Percentiles rank a stretch among this genome's conserved stretches.
Evolutionary conservation across 1,140 invertebrate genomes (phyloP).

Genomic region (Drosophila nigrodunni): DNA sequence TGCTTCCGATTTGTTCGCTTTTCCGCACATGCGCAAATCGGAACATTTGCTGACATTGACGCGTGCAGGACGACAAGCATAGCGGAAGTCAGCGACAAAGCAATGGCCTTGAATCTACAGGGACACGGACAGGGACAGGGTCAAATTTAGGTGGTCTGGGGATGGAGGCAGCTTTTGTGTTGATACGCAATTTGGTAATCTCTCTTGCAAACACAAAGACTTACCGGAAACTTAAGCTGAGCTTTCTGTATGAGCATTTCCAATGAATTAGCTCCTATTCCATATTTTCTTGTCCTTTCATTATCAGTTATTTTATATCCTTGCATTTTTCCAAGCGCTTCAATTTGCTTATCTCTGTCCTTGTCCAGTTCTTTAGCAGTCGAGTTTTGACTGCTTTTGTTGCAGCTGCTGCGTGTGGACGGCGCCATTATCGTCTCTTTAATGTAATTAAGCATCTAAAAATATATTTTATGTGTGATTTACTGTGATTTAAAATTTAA

Average conservation of each 20-base stretch:
- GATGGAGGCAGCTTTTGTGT: background rate
- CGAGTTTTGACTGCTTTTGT: constrained; percentile 25
- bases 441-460: constrained; percentile 72
- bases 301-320: constrained; percentile 90
- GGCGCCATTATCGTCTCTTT: constrained; percentile 76
- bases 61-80: constrained; percentile 50
- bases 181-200: constrained; percentile 38
- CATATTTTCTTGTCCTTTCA: constrained; percentile 87
- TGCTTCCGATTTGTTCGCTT: constrained; percentile 20
- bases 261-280: constrained; percentile 88
- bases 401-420: constrained; percentile 65
- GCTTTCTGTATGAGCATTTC: constrained; percentile 88
- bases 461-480: background rate
- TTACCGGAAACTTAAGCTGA: constrained; percentile 88
- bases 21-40: constrained; percentile 57
- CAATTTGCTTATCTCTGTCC: constrained; percentile 34
- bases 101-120: constrained; percentile 71
- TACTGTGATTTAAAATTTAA: background rate
- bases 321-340: constrained; percentile 85
- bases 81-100: constrained; percentile 63
- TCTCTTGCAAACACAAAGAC: constrained; percentile 57
- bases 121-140: constrained; percentile 34
- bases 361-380: constrained; percentile 28
- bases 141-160: constrained; percentile 25
- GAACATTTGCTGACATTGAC: constrained; percentile 57